Conservation (phyloP, 2,797 vertebrate genomes). For the Darevskia mixta region DNA sequence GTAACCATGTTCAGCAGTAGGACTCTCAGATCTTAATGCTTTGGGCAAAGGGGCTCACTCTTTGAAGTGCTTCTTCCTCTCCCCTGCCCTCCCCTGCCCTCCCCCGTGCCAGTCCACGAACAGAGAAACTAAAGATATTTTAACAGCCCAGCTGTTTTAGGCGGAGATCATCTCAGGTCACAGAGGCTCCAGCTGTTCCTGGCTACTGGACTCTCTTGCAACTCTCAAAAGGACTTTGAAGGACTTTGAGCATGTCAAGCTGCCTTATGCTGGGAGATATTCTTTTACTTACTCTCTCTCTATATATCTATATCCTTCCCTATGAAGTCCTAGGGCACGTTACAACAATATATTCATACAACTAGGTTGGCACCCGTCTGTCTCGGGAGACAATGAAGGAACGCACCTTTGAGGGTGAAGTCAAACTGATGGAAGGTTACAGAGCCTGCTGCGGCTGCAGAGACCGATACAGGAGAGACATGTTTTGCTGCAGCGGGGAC, state of each 20-base stretch:
- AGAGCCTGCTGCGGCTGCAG: too few species aligned
- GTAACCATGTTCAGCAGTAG: constrained; percentile 12
- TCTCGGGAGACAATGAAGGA: too few species aligned
- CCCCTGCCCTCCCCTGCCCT: neutral
- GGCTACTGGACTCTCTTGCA: neutral
- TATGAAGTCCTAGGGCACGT: too few species aligned
- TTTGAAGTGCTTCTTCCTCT: constrained; percentile 44
- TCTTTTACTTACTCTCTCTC: too few species aligned
- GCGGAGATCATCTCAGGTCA: fast-evolving
- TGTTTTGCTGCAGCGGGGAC: too few species aligned
- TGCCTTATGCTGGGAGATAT: neutral
- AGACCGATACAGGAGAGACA: too few species aligned
- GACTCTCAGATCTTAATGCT: constrained; percentile 44
- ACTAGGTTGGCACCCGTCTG: too few species aligned
- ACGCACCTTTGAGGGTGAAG: too few species aligned
- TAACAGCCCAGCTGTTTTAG: constrained; percentile 13
- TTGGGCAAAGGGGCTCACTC: constrained; percentile 13
- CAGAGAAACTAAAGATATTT: constrained; percentile 13
- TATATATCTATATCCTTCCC: too few species aligned
- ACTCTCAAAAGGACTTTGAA: neutral
- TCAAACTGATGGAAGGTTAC: too few species aligned
- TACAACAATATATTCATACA: too few species aligned
- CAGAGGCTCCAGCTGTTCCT: fast-evolving
- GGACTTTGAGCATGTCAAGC: neutral
- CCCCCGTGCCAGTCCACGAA: neutral